These are phyloP conservation scores for Rhingia rostrata DNA, from an alignment of 2,888 invertebrate genomes.

Conservation along the genomic window DNA sequence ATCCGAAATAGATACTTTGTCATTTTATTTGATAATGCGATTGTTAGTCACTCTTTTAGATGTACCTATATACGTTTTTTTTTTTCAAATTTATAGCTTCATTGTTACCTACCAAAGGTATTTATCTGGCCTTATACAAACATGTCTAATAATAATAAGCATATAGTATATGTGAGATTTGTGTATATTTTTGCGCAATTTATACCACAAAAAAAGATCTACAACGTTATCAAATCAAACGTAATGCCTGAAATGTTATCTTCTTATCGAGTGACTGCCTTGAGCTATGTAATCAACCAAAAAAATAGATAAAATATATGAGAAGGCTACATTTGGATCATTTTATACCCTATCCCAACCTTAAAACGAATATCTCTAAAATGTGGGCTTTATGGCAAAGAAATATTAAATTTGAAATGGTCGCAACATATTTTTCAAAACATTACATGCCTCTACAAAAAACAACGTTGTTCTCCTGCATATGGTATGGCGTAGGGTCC, in stretches of 20 bases:
- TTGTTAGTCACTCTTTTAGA: conserved; percentile 29
- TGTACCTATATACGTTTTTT: conserved; percentile 1
- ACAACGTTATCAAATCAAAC: conserved; percentile 38
- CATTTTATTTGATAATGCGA: conserved; percentile 34
- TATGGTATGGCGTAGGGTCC: too few relatives aligned
- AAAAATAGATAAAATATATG: conserved; percentile 7
- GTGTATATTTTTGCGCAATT: conserved; percentile 45
- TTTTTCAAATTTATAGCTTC: not conserved
- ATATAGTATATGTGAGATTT: conserved; percentile 1
- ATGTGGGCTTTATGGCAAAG: too few relatives aligned
- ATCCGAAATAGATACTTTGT: conserved; percentile 48
- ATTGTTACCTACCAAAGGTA: not conserved
- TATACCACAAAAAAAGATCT: conserved; percentile 5
- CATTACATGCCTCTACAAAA: too few relatives aligned
- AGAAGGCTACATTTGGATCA: too few relatives aligned
- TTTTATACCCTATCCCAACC: too few relatives aligned
- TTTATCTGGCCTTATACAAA: conserved; percentile 4
- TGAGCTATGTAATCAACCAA: conserved; percentile 35
- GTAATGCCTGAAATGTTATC: conserved; percentile 42
- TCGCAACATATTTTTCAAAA: too few relatives aligned
- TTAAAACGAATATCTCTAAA: too few relatives aligned
- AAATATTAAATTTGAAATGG: too few relatives aligned
- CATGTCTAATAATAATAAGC: conserved; percentile 21
- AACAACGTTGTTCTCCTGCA: too few relatives aligned
- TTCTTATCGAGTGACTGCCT: conserved; percentile 1